Percentiles rank a stretch among this genome's conserved stretches.
Conservation (phyloP, 2,113 vertebrate genomes). For the Datnioides undecimradiatus region DNA sequence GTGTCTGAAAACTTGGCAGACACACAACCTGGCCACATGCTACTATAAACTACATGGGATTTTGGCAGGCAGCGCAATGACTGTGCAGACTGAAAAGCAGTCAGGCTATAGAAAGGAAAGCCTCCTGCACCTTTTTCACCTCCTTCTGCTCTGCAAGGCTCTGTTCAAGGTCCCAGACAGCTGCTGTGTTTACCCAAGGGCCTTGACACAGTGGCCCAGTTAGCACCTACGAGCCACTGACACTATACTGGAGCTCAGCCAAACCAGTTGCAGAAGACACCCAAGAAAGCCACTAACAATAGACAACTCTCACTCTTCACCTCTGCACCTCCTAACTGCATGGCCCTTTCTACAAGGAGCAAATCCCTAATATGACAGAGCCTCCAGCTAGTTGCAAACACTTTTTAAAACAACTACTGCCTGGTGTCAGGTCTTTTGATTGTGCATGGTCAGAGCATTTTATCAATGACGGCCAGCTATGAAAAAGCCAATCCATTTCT, state of each 20-base stretch:
- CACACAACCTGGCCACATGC: slow-evolving; percentile 56
- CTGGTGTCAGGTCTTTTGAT: neutral
- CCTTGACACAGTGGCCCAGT: slow-evolving; percentile 81
- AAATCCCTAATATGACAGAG: neutral
- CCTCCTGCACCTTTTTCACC: slow-evolving; percentile 45
- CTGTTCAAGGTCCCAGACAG: slow-evolving; percentile 69
- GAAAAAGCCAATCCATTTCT: neutral
- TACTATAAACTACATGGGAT: slow-evolving; percentile 66
- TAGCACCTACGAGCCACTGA: slow-evolving; percentile 67
- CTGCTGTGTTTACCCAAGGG: slow-evolving; percentile 75
- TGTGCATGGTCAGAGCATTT: neutral
- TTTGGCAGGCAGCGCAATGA: slow-evolving; percentile 65
- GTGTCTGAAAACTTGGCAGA: slow-evolving; percentile 69
- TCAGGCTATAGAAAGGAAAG: slow-evolving; percentile 57
- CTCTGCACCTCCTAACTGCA: slow-evolving; percentile 14
- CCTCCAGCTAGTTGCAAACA: neutral
- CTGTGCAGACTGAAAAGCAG: slow-evolving; percentile 37
- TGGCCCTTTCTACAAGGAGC: slow-evolving; percentile 10
- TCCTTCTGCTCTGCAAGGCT: slow-evolving; percentile 62
- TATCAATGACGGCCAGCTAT: neutral
- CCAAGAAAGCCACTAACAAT: slow-evolving; percentile 70
- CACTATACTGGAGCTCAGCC: slow-evolving; percentile 75
- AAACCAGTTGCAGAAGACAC: slow-evolving; percentile 52
- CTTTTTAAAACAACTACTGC: neutral
- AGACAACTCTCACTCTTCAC: slow-evolving; percentile 52